Evolutionary conservation across 2,113 vertebrate species (phyloP).

Genomic region (Malurus alboscapulatus): DNA sequence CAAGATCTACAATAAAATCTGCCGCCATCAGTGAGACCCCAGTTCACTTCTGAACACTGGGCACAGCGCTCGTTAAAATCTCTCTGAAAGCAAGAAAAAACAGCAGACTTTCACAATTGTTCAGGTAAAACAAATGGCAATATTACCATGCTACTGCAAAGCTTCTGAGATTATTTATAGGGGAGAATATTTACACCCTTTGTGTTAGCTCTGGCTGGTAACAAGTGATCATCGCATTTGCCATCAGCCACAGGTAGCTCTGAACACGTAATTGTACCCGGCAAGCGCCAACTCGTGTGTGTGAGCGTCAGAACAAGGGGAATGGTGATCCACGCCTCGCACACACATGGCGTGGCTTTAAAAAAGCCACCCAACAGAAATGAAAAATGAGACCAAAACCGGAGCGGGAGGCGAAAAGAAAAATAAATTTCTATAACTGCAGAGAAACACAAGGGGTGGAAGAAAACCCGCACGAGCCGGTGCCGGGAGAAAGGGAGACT

Average conservation of each 20-base stretch:
- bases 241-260: background rate
- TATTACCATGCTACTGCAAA: background rate
- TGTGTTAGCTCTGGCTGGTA: background rate
- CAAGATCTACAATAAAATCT: constrained; percentile 89
- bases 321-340: background rate
- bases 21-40: constrained; percentile 89
- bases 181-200: background rate
- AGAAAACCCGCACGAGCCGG: background rate
- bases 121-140: background rate
- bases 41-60: constrained; percentile 84
- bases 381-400: background rate
- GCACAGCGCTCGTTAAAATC: constrained; percentile 81
- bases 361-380: background rate
- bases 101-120: background rate
- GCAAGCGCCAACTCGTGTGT: background rate
- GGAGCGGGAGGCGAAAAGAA: fast-evolving
- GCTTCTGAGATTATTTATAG: background rate
- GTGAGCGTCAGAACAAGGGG: background rate
- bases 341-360: background rate
- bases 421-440: background rate
- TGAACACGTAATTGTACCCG: background rate
- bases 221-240: too few relatives aligned
- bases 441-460: fast-evolving
- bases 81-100: constrained; percentile 62
- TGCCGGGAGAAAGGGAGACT: too few relatives aligned